Evolutionary conservation across 2,888 invertebrate genomes (phyloP).

Genomic region (Ditylenchus weischeri): DNA sequence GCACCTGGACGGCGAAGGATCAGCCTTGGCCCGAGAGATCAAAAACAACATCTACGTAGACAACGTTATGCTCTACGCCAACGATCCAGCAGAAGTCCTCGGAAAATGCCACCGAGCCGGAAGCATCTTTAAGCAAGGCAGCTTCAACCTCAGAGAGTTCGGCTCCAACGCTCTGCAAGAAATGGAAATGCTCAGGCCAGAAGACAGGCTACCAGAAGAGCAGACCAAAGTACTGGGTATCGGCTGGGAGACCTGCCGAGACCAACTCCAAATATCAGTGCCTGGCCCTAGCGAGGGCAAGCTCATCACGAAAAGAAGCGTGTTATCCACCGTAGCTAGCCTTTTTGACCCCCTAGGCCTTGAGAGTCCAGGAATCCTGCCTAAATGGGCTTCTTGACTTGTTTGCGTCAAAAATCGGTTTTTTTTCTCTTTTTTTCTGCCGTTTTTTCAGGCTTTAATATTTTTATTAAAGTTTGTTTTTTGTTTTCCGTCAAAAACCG

Average conservation of each 20-base stretch:
- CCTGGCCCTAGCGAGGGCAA: neutral
- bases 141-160: conserved; percentile 35
- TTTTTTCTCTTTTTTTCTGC: too few relatives aligned
- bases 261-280: conserved; percentile 13
- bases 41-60: conserved; percentile 34
- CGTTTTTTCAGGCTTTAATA: too few relatives aligned
- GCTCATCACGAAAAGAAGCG: conserved; percentile 18
- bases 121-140: conserved; percentile 19
- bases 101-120: conserved; percentile 22
- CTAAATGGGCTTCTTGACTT: too few relatives aligned
- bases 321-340: conserved; percentile 14
- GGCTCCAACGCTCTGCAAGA: too few relatives aligned
- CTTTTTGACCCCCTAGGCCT: conserved; percentile 32
- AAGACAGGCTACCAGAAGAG: too few relatives aligned
- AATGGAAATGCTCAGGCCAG: too few relatives aligned
- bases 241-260: too few relatives aligned
- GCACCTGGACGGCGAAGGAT: conserved; percentile 17
- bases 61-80: conserved; percentile 24
- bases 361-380: conserved; percentile 12
- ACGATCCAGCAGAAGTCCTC: conserved; percentile 18
- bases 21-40: conserved; percentile 20
- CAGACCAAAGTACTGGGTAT: too few relatives aligned
- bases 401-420: too few relatives aligned
- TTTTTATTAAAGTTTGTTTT: too few relatives aligned
- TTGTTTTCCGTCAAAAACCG: too few relatives aligned